Evolutionary conservation across 2,113 vertebrate species (phyloP).

Genomic region (Riparia riparia): DNA sequence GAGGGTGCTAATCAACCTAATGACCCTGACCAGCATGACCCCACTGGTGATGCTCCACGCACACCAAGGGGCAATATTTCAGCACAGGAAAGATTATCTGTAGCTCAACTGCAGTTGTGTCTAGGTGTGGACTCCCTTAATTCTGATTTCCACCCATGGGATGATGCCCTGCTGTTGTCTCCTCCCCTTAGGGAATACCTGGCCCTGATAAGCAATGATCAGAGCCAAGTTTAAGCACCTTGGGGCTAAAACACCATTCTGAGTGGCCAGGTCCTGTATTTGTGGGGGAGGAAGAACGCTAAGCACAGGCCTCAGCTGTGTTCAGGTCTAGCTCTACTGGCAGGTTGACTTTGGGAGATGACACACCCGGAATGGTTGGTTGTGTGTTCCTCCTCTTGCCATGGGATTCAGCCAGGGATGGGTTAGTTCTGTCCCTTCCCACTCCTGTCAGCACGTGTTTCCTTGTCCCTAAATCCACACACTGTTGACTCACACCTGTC

Average conservation of each 20-base stretch:
- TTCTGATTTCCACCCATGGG: fast-evolving
- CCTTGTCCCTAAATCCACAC: neutral
- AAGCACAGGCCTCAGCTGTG: neutral
- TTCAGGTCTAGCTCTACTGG: neutral
- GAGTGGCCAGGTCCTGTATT: neutral
- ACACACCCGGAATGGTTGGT: too few relatives aligned
- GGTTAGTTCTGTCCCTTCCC: neutral
- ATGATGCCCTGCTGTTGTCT: fast-evolving
- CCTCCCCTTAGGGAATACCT: neutral
- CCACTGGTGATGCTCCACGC: neutral
- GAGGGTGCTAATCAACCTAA: neutral
- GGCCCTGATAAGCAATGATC: neutral
- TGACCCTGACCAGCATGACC: neutral
- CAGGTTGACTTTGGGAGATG: neutral
- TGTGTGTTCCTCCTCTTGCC: neutral
- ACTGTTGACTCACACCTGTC: neutral
- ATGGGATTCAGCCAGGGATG: neutral
- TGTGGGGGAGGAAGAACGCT: too few relatives aligned
- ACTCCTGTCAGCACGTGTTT: neutral
- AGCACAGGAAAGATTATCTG: neutral
- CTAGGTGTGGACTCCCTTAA: fast-evolving
- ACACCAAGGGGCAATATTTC: neutral
- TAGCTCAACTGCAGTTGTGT: fast-evolving
- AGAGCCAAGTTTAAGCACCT: neutral
- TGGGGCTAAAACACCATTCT: neutral